Base-by-base conservation (phyloP, 2,113 vertebrate genomes). In the Cariama cristata region DNA sequence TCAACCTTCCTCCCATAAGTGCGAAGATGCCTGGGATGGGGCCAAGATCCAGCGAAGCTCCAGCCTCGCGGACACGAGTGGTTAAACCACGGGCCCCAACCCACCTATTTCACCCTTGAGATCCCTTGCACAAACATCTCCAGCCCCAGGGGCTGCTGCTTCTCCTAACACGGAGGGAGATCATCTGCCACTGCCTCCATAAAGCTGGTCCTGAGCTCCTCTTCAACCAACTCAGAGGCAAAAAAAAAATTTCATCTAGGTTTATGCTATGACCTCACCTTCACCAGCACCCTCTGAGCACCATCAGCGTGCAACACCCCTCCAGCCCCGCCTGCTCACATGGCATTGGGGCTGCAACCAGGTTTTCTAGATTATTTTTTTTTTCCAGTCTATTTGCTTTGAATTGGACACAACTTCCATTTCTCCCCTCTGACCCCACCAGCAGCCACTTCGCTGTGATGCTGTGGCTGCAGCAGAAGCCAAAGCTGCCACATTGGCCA, bases 381-480 rank as follows among this genome's bases (percentile, higher is more conserved):
- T 64, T 60, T 26, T 16, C 40, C 53, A 10, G 11, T 56, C 68
- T 75, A 11, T 50, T 79, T 45, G 20, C 45, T 73, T 52, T 60
- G 40, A 26, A 12, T 77, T 32, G 35, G n/a, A 62, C 60, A 75
- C 44, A 79, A 44, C 67, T 42, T 73, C 63, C 53, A 69, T 76
- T 79, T 63, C 73, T 80, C 33, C 38, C 7, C n/a, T 72, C 62
- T 10, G 33, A 88, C 66, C 58, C 53, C 69, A 71, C n/a, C 81
- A 53, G 74, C 1, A 1, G 44, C 63, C 50, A 23, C 42, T 32
- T 47, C 3, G 0, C 62, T 44, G 76, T 2, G 0, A 55, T 55
- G 44, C 67, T 7, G 12, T 2, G 3, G 59, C 85, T 90, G 64
- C 72, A 91, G 75, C 83, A 84, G 49, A 69, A 92, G 85, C 68